These are phyloP conservation scores for Apogon talboti DNA, from an alignment of 2,797 vertebrate genomes.

Conservation along the genomic window DNA sequence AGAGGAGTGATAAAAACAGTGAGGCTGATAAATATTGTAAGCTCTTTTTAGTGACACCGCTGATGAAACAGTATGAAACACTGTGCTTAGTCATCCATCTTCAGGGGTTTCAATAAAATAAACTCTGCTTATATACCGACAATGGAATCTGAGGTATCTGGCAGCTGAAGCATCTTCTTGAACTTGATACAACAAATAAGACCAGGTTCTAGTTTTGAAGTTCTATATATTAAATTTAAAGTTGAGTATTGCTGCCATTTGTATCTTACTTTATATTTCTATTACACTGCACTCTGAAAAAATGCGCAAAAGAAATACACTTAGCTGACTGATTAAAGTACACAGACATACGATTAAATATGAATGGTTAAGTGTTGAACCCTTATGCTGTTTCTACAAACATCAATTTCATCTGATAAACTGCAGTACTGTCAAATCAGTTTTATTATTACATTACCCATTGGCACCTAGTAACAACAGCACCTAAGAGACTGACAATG, in stretches of 20 bases:
- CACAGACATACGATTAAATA: background rate
- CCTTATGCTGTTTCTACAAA: slow-evolving; percentile 2
- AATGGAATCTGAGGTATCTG: background rate
- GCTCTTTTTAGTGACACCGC: slow-evolving; percentile 4
- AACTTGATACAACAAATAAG: too few relatives aligned
- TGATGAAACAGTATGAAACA: slow-evolving; percentile 31
- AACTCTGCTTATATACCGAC: slow-evolving; percentile 3
- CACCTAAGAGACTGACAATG: slow-evolving; percentile 27
- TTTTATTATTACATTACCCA: slow-evolving; percentile 41
- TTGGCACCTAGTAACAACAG: slow-evolving; percentile 54
- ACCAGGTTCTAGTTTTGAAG: too few relatives aligned
- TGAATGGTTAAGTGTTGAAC: background rate
- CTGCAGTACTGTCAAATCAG: slow-evolving; percentile 13
- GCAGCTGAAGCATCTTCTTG: too few relatives aligned
- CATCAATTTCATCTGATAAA: slow-evolving; percentile 6
- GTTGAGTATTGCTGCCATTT: too few relatives aligned
- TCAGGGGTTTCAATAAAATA: background rate
- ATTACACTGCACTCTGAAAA: too few relatives aligned
- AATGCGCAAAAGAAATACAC: too few relatives aligned
- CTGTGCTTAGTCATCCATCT: background rate
- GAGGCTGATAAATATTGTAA: slow-evolving; percentile 17
- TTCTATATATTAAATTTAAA: too few relatives aligned
- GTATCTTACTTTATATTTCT: too few relatives aligned
- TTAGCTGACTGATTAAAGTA: too few relatives aligned
- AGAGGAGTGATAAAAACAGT: background rate